Conservation (phyloP, 30 jellyfish, hydroid and myxozoan species). For the Turritopsis rubra region DNA sequence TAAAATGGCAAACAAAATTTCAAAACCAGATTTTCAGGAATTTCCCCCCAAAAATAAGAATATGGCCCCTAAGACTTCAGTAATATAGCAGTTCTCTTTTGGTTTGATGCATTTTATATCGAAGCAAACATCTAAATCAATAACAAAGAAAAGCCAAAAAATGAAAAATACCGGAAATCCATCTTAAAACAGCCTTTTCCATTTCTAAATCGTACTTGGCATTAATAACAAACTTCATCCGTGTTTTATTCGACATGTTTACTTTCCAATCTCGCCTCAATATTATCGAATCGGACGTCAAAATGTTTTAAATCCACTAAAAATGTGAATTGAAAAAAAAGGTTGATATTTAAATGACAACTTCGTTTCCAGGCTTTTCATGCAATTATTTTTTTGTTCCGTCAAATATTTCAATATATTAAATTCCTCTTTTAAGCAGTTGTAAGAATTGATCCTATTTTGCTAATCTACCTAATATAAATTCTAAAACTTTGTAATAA, state of each 20-base stretch:
- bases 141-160: too few relatives aligned
- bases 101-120: too few relatives aligned
- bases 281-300: background rate
- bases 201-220: background rate
- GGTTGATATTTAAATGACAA: background rate
- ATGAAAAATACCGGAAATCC: background rate
- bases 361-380: background rate
- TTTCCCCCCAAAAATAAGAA: too few relatives aligned
- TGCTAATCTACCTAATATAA: too few relatives aligned
- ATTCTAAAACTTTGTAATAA: background rate
- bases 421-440: background rate
- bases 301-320: background rate
- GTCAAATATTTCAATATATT: background rate
- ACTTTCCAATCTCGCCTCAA: background rate
- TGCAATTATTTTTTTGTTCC: too few relatives aligned
- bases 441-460: background rate
- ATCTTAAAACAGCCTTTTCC: slow-evolving; percentile 1
- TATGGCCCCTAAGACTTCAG: too few relatives aligned
- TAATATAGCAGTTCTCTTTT: too few relatives aligned
- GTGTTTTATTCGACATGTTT: background rate
- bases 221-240: background rate
- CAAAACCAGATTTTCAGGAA: too few relatives aligned
- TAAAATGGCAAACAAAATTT: too few relatives aligned
- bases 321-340: background rate
- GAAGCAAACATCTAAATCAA: background rate